Base-by-base conservation (phyloP, 2,797 vertebrate genomes). In the Lophotriccus pileatus region DNA sequence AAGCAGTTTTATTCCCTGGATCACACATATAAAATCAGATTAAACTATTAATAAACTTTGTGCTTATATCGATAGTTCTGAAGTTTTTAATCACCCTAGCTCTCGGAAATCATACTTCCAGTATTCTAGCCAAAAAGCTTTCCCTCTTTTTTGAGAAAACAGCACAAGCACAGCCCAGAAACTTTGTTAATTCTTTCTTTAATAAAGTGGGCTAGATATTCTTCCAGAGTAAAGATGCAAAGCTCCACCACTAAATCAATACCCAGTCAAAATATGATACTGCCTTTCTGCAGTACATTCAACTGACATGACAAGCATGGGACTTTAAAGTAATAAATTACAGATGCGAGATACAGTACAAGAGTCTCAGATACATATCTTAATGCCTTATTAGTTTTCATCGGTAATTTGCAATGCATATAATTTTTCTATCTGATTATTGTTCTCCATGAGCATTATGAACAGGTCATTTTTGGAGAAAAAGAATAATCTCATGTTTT, bases 171-270 rank as follows among this genome's bases (percentile, higher is more conserved):
- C 55, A 64, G 44, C 50, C 30, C 91, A 85, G 43, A 77, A 75
- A 58, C 59, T 77, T 49, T 84, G 59, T 89, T 91, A 77, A 55
- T 81, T 80, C n/a, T 90, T 94, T 81, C 94, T 96, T 97, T 97
- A 97, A 97, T 95, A 90, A 92, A 90, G 94, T 8, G 24, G 76
- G 82, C 79, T 89, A 79, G 84, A 93, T 78, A 53, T 75, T 96
- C 67, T 84, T 60, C 83, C 68, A 94, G 93, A 89, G 77, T 82
- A 94, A 95, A 86, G 59, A 78, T 77, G 95, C 84, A 79, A 93
- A 96, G 84, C 39, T 74, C 63, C 89, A 95, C 2, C 0, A 78
- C 87, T 69, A 74, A 89, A 89, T 91, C 92, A 92, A 93, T 84
- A 91, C 55, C 77, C 64, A 62, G 53, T 79, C 87, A 95, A 90